phyloP scores from a whole-genome alignment of 2,888 invertebrate species.

The Pristionchus maxplancki region DNA sequence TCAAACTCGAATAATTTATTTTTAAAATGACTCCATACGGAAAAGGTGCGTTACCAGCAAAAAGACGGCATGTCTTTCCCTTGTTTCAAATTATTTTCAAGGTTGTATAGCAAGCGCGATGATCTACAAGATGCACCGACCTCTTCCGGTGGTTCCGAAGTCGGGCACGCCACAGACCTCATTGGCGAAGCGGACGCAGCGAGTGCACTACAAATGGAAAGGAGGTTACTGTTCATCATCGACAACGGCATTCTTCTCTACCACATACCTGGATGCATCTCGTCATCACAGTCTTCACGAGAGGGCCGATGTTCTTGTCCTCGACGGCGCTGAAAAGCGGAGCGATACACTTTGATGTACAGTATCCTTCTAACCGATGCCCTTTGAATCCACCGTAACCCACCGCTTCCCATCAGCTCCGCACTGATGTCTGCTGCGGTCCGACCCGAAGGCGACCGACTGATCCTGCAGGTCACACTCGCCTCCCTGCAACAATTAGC shows the following conservation, averaged over 20 bases:
- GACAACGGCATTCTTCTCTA: background rate
- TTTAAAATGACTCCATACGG: too few species aligned
- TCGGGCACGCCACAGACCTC: constrained; percentile 95
- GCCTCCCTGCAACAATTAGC: constrained; percentile 80
- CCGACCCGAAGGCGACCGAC: constrained; percentile 95
- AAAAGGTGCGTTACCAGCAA: too few species aligned
- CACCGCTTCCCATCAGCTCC: constrained; percentile 73
- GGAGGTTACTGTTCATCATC: background rate
- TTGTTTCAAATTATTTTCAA: too few species aligned
- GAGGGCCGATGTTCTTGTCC: constrained; percentile 97
- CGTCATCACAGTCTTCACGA: constrained; percentile 99
- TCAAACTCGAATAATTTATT: too few species aligned
- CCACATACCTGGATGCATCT: constrained; percentile 87
- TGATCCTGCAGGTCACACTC: constrained; percentile 91
- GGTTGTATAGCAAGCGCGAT: too few species aligned
- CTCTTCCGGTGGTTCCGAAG: constrained; percentile 84
- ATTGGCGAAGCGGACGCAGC: constrained; percentile 89
- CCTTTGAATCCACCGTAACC: background rate
- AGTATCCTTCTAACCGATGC: background rate
- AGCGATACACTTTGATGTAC: background rate
- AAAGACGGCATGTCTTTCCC: background rate
- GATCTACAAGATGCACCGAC: too few species aligned
- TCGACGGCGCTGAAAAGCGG: constrained; percentile 88
- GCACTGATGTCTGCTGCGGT: constrained; percentile 83
- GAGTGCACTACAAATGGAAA: constrained; percentile 85